A percentile compares a stretch with the other conserved stretches of the same genome.
phyloP scores from a whole-genome alignment of 2,888 invertebrate genomes.

The Pandemis corylana region DNA sequence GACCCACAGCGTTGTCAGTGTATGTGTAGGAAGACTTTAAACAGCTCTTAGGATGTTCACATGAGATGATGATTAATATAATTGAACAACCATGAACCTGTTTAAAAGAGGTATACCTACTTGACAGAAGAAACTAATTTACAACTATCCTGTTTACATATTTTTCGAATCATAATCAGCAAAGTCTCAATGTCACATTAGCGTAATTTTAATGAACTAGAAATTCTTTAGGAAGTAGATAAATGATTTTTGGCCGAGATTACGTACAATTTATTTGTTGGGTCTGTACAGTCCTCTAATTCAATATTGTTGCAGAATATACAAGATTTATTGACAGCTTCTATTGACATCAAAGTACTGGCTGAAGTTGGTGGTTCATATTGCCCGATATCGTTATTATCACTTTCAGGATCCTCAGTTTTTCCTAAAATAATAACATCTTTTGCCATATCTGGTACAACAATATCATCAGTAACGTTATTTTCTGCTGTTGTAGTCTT shows the following conservation, averaged over 20 bases:
- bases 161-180: no score
- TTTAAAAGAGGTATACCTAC: no score
- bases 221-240: not conserved
- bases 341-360: slow-evolving; percentile 8
- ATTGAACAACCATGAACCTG: no score
- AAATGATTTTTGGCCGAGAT: not conserved
- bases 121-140: no score
- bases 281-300: slow-evolving; percentile 60
- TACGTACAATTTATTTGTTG: slow-evolving; percentile 67
- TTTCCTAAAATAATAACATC: not conserved
- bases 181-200: no score
- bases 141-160: no score
- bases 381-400: slow-evolving; percentile 16
- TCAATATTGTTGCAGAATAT: slow-evolving; percentile 67
- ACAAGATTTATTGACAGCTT: slow-evolving; percentile 57
- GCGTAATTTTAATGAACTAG: no score
- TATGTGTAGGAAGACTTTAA: no score
- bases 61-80: no score
- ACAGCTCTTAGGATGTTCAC: no score
- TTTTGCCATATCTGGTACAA: not conserved
- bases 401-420: not conserved
- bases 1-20: no score
- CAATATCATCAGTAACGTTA: not conserved
- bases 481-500: not conserved
- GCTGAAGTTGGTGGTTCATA: not conserved